These are phyloP conservation scores for Xenentodon cancila DNA, from an alignment of 2,797 vertebrate species.

Conservation along the genomic window DNA sequence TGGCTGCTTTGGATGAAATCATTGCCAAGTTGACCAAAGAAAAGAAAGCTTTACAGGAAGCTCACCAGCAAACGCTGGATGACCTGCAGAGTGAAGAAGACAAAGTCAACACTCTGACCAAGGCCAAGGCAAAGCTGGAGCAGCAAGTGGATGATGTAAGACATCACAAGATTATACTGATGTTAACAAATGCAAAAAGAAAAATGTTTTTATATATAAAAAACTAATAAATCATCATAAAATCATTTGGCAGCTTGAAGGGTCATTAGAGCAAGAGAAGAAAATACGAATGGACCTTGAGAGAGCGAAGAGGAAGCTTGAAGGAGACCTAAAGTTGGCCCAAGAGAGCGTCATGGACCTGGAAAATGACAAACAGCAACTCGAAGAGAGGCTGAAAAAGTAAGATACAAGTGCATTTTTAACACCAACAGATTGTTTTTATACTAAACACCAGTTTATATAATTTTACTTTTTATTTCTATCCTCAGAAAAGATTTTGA, in stretches of 20 bases:
- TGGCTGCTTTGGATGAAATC: constrained; percentile 87
- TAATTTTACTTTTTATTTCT: background rate
- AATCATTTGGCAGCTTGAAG: constrained; percentile 80
- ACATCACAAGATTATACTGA: constrained; percentile 23
- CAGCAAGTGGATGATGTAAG: constrained; percentile 91
- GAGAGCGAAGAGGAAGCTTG: constrained; percentile 69
- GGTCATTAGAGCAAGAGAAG: constrained; percentile 75
- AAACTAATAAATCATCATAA: too few relatives aligned
- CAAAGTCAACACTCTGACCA: constrained; percentile 90
- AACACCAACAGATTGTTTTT: too few relatives aligned
- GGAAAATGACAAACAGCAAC: constrained; percentile 75
- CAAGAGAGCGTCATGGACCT: too few relatives aligned
- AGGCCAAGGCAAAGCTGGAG: constrained; percentile 89
- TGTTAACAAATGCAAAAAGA: background rate
- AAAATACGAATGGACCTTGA: constrained; percentile 85
- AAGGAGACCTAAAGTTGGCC: too few relatives aligned
- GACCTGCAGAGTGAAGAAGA: constrained; percentile 92
- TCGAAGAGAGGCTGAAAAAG: constrained; percentile 90
- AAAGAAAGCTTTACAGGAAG: constrained; percentile 77
- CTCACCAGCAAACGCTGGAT: constrained; percentile 89
- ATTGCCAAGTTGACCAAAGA: constrained; percentile 81
- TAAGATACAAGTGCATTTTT: constrained; percentile 1
- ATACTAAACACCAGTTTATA: background rate
- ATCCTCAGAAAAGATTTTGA: constrained; percentile 91
- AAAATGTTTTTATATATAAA: too few relatives aligned